Evolutionary conservation across 1,140 invertebrate genomes (phyloP).

Genomic region (Diachasmimorpha longicaudata): DNA sequence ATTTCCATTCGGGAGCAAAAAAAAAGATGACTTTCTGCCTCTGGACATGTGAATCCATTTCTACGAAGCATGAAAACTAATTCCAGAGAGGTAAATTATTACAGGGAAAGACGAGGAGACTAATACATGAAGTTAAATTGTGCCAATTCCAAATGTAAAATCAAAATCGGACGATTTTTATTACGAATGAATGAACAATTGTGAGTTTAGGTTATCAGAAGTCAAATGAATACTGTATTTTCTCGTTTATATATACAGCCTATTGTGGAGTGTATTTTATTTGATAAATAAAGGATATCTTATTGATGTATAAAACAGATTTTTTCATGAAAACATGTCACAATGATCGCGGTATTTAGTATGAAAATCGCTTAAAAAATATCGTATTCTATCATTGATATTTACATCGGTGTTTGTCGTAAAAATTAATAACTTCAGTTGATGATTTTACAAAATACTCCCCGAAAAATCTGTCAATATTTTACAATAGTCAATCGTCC

Average conservation of each 20-base stretch:
- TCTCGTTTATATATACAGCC: neutral
- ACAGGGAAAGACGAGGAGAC: neutral
- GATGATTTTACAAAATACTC: too few species aligned
- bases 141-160: neutral
- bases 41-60: neutral
- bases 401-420: neutral
- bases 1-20: too few species aligned
- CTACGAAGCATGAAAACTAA: neutral
- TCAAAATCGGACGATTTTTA: neutral
- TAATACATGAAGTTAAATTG: neutral
- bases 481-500: too few species aligned
- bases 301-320: neutral
- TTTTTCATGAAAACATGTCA: too few species aligned
- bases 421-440: too few species aligned
- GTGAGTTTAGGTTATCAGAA: neutral
- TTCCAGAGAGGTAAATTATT: neutral
- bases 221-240: conserved; percentile 22
- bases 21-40: neutral
- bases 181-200: neutral
- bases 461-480: too few species aligned
- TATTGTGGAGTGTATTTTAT: conserved; percentile 2
- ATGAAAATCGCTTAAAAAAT: neutral
- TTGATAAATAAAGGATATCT: neutral
- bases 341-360: too few species aligned
- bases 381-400: neutral